Base-by-base conservation (phyloP, 1,140 invertebrate genomes). In the Polypedilum vanderplanki region DNA sequence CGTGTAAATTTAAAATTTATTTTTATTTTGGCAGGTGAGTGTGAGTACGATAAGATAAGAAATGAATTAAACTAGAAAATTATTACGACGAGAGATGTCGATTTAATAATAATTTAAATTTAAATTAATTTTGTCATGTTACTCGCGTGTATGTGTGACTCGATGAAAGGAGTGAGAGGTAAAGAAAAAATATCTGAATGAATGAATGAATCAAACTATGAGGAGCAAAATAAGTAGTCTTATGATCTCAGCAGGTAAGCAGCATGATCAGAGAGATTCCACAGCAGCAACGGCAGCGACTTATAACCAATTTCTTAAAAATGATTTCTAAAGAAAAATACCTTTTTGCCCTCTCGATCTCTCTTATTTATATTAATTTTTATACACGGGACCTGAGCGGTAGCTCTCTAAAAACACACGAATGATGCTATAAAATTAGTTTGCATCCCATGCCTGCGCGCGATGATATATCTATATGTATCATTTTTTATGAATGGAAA, bases 291-390 rank as follows among this genome's bases (percentile, higher is more conserved):
- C 24, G 24, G 24, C 24, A 33, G 24, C 24, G 24, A 33, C 24
- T 33, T 70, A 70, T 70, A 70, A 70, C 17, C 65, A 20, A 70
- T 20, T 70, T 70, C 18, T 70, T 70, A n/a, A 70, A n/a, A 70
- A 70, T 22, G 65, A 70, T 18, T 70, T 70, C 65, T 22, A 18
- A 70, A 70, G 65, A 70, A 70, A 70, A 22, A 57, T 18, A 70
- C 65, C 65, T 70, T 70, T 70, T 70, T 70, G 20, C 9, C n/a
- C 17, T 57, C 12, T 57, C n/a, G 10, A 15, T 57, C n/a, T 70
- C 15, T 70, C 20, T 33, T 33, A 33, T 33, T 33, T 33, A 33
- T 33, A 33, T 33, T 33, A 33, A 33, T 33, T 33, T 33, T 33
- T 33, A 33, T 33, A 33, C 24, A 33, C 24, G 65, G 65, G 12